phyloP scores from a whole-genome alignment of 2,888 invertebrate genomes.

The Synergus japonicus region DNA sequence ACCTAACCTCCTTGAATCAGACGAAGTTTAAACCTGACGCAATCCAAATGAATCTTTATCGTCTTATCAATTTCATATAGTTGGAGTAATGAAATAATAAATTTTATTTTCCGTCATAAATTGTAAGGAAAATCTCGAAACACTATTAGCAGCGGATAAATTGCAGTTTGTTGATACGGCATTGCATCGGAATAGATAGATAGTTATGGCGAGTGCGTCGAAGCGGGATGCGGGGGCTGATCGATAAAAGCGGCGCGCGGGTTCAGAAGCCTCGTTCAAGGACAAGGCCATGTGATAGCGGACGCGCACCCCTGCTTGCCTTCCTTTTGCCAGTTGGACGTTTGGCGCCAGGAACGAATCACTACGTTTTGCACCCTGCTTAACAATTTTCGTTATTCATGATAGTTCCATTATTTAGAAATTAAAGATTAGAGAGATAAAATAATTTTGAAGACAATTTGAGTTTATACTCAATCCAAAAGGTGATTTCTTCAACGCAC shows the following conservation, averaged over 20 bases:
- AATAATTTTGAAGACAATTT: not conserved
- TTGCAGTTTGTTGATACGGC: slow-evolving; percentile 64
- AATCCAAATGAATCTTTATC: not conserved
- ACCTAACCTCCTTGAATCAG: not conserved
- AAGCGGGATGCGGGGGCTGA: slow-evolving; percentile 76
- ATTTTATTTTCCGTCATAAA: not conserved
- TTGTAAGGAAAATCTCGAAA: not conserved
- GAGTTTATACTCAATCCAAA: not conserved
- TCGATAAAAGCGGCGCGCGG: slow-evolving; percentile 76
- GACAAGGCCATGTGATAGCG: slow-evolving; percentile 81
- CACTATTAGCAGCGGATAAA: not conserved
- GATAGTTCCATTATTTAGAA: not conserved
- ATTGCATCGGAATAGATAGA: slow-evolving; percentile 72
- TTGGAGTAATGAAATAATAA: not conserved
- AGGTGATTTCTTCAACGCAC: not conserved
- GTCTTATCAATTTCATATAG: not conserved
- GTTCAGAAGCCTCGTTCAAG: slow-evolving; percentile 79
- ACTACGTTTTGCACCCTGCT: slow-evolving; percentile 29
- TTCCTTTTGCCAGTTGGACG: slow-evolving; percentile 58
- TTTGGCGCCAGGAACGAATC: slow-evolving; percentile 55
- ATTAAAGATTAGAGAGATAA: not conserved
- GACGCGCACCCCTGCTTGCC: slow-evolving; percentile 72
- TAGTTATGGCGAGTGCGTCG: slow-evolving; percentile 70
- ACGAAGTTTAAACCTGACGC: not conserved
- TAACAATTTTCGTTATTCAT: not conserved